Conservation (phyloP, 2,888 invertebrate genomes). For the Nomada fucata region DNA sequence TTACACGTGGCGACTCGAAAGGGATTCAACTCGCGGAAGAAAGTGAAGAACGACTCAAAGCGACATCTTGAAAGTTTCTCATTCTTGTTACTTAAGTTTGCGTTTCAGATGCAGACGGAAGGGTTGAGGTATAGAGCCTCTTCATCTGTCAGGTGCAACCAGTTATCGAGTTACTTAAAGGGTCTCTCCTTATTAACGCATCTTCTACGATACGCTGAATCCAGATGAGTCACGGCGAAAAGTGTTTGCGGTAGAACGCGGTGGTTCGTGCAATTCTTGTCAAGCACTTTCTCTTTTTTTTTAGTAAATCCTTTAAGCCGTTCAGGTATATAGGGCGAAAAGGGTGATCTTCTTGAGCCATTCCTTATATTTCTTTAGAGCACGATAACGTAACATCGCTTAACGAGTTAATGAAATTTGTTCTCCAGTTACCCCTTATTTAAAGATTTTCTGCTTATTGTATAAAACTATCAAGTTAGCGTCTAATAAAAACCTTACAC, state of each 20-base stretch:
- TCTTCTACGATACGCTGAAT: slow-evolving; percentile 55
- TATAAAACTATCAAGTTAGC: slow-evolving; percentile 5
- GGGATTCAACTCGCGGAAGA: slow-evolving; percentile 45
- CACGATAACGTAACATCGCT: background rate
- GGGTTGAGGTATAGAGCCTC: slow-evolving; percentile 46
- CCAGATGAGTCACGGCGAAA: slow-evolving; percentile 53
- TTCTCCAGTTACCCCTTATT: slow-evolving; percentile 22
- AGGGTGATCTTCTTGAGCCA: slow-evolving; percentile 21
- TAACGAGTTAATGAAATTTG: slow-evolving; percentile 51
- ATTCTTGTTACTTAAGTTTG: slow-evolving; percentile 65
- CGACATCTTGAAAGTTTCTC: slow-evolving; percentile 68
- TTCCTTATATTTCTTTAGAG: background rate
- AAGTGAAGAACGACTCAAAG: slow-evolving; percentile 54
- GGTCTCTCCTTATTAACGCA: slow-evolving; percentile 65
- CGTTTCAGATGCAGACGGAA: slow-evolving; percentile 46
- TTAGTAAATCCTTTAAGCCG: slow-evolving; percentile 17
- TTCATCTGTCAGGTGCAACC: slow-evolving; percentile 73
- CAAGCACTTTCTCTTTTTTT: slow-evolving; percentile 30
- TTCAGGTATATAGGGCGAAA: slow-evolving; percentile 5
- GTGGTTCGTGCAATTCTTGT: slow-evolving; percentile 41
- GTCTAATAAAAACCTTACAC: background rate
- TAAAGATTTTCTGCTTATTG: background rate
- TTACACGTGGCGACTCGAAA: slow-evolving; percentile 23
- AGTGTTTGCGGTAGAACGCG: slow-evolving; percentile 38
- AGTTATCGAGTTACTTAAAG: slow-evolving; percentile 74